These are phyloP conservation scores for Eubucco bourcierii DNA, from an alignment of 2,113 vertebrate species.

Conservation along the genomic window DNA sequence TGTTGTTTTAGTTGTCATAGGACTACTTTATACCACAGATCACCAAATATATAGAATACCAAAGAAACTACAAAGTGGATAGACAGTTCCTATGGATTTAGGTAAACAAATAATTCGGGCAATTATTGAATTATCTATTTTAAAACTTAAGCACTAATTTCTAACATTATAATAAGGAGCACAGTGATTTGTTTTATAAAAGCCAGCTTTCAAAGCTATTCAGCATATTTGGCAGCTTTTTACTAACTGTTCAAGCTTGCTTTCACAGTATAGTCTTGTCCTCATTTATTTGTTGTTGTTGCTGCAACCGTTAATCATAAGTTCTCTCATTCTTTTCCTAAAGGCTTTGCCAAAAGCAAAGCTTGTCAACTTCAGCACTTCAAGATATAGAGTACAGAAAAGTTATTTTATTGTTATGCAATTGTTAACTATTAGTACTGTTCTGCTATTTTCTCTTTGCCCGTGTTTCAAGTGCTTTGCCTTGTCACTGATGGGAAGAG, in stretches of 20 bases:
- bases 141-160: neutral
- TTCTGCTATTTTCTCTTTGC: neutral
- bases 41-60: neutral
- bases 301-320: conserved; percentile 25
- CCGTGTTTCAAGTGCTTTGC: neutral
- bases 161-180: neutral
- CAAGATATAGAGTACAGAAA: neutral
- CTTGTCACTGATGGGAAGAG: neutral
- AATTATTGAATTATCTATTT: neutral
- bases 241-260: neutral
- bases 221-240: conserved; percentile 5
- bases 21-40: neutral
- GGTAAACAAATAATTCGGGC: neutral
- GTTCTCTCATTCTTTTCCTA: conserved; percentile 7
- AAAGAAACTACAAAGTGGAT: neutral
- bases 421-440: neutral
- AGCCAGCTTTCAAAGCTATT: conserved; percentile 10
- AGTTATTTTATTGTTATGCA: neutral
- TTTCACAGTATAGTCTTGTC: conserved; percentile 16
- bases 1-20: neutral
- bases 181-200: neutral
- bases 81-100: neutral
- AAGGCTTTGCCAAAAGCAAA: neutral
- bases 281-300: conserved; percentile 22
- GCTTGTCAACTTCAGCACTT: conserved; percentile 5